Evolutionary conservation across 2,888 invertebrate genomes (phyloP).

Genomic region (Eupithecia insigniata): DNA sequence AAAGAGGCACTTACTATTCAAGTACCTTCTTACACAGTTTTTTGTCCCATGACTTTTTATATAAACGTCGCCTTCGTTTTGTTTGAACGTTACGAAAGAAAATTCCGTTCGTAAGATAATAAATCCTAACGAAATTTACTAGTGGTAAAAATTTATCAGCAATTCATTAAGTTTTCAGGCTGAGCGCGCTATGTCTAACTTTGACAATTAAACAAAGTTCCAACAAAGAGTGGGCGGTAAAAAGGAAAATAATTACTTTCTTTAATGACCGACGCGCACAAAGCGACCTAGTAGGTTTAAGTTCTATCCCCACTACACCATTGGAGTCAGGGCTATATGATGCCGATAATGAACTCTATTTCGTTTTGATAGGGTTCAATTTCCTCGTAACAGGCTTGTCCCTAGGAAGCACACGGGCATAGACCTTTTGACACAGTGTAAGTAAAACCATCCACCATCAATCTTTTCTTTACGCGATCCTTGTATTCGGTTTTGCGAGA

Average conservation of each 20-base stretch:
- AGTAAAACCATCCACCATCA: background rate
- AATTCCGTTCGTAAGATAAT: slow-evolving; percentile 13
- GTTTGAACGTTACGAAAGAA: background rate
- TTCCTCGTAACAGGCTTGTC: background rate
- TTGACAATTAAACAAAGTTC: slow-evolving; percentile 76
- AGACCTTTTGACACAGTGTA: slow-evolving; percentile 3
- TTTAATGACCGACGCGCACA: slow-evolving; percentile 67
- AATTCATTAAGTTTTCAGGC: slow-evolving; percentile 61
- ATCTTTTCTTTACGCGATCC: background rate
- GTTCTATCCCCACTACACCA: slow-evolving; percentile 3
- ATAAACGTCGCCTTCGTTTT: background rate
- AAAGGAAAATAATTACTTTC: slow-evolving; percentile 74
- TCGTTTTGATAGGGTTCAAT: background rate
- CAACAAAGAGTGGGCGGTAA: slow-evolving; percentile 63
- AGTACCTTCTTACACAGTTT: background rate
- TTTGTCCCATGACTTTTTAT: background rate
- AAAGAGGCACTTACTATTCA: background rate
- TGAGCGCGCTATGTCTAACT: slow-evolving; percentile 58
- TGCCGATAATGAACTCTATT: background rate
- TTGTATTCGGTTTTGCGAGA: too few relatives aligned
- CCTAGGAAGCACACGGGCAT: background rate
- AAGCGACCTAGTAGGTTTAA: slow-evolving; percentile 42
- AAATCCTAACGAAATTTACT: slow-evolving; percentile 24
- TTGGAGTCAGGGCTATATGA: background rate
- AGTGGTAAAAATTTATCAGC: slow-evolving; percentile 41